These are phyloP conservation scores for Rhizomys pruinosus DNA, from an alignment of 2,113 vertebrate genomes.

Conservation along the genomic window DNA sequence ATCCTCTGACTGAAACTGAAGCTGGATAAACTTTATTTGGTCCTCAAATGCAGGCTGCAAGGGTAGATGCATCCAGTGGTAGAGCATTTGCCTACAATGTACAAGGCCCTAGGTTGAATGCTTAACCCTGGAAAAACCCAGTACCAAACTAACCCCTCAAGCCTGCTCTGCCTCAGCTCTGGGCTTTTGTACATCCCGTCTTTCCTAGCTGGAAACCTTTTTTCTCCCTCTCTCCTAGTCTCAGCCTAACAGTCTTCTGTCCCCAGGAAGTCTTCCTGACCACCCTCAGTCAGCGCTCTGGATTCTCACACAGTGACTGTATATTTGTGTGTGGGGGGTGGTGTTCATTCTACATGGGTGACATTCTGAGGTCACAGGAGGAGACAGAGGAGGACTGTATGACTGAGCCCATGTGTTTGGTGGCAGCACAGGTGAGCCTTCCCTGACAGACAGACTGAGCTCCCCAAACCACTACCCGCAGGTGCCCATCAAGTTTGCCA, in stretches of 20 bases:
- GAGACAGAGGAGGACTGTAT: background rate
- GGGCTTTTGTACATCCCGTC: background rate
- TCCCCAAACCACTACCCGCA: slow-evolving; percentile 63
- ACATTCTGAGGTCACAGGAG: background rate
- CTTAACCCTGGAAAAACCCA: too few relatives aligned
- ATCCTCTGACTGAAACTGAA: background rate
- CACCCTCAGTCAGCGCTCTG: background rate
- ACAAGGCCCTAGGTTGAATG: background rate
- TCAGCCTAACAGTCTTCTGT: background rate
- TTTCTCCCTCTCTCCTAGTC: background rate
- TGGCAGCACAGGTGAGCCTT: too few relatives aligned
- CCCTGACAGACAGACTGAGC: background rate
- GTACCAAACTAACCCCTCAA: background rate
- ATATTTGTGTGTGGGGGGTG: too few relatives aligned
- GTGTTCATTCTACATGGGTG: too few relatives aligned
- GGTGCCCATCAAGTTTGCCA: slow-evolving; percentile 79
- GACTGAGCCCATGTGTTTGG: background rate
- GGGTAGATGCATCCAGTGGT: background rate
- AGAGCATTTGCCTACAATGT: background rate
- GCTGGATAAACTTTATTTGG: background rate
- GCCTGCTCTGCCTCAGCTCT: background rate
- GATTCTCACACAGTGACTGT: background rate
- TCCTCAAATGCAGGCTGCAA: background rate
- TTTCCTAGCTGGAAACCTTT: background rate
- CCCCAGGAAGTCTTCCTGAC: slow-evolving; percentile 24